Conservation (phyloP, 2,888 invertebrate genomes). For the Thera britannica region DNA sequence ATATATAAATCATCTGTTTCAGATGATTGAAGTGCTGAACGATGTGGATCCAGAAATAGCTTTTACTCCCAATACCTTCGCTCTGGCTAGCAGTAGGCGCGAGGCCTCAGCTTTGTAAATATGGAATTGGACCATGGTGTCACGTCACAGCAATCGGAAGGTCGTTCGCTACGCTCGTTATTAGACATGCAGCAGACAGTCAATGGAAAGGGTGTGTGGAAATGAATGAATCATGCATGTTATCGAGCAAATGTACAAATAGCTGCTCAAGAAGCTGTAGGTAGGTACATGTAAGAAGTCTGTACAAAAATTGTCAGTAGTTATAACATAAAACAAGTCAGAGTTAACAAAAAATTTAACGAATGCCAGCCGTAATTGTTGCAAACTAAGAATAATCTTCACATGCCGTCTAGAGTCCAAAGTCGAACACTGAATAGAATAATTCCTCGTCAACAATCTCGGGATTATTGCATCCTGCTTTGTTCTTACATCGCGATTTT, state of each 20-base stretch:
- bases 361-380: background rate
- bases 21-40: constrained; percentile 1
- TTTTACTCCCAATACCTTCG: constrained; percentile 8
- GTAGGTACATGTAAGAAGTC: too few species aligned
- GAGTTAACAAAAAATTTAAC: too few species aligned
- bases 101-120: constrained; percentile 11
- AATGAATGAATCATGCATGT: constrained; percentile 13
- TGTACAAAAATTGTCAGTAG: too few species aligned
- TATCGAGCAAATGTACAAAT: too few species aligned
- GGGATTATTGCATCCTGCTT: constrained; percentile 51
- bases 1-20: too few species aligned
- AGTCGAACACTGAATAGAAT: constrained; percentile 55
- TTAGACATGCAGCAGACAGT: constrained; percentile 5
- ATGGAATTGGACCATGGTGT: constrained; percentile 7
- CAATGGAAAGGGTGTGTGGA: constrained; percentile 1
- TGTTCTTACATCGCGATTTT: constrained; percentile 29
- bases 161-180: constrained; percentile 14
- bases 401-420: constrained; percentile 36
- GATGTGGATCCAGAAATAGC: constrained; percentile 20
- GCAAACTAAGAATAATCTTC: constrained; percentile 19
- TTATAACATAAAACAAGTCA: too few species aligned
- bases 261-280: too few species aligned
- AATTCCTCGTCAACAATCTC: constrained; percentile 55
- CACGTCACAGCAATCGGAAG: constrained; percentile 1
- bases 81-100: background rate